phyloP scores from a whole-genome alignment of 2,797 vertebrate species.

The Enteromius mattozi region DNA sequence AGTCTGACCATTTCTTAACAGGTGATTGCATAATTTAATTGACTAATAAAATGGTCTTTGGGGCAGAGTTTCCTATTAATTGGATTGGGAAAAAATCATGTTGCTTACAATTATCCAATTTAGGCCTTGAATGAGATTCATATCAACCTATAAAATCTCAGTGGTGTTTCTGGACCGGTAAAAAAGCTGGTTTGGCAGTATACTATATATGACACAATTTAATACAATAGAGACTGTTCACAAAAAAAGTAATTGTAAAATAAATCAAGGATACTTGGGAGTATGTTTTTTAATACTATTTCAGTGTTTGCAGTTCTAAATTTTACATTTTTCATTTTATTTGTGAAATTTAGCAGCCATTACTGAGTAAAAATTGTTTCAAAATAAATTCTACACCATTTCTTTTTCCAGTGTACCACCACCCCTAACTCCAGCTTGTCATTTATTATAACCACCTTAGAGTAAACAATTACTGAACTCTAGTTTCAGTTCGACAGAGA shows the following conservation, averaged over 20 bases:
- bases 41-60: background rate
- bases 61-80: background rate
- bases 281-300: no score
- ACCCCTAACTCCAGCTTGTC: background rate
- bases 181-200: no score
- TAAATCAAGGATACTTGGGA: no score
- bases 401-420: background rate
- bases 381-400: background rate
- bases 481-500: constrained; percentile 9
- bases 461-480: constrained; percentile 4
- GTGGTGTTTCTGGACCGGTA: no score
- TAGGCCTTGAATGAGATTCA: no score
- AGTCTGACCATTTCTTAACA: background rate
- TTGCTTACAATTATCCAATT: no score
- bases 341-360: background rate
- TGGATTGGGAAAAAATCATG: no score
- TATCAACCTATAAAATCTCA: no score
- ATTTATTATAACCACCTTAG: background rate
- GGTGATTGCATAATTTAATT: background rate
- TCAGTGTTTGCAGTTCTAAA: background rate
- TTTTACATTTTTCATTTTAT: background rate
- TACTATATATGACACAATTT: no score
- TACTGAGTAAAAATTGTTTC: background rate
- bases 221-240: no score
- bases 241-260: no score